A percentile compares a stretch with the other conserved stretches of the same genome.
Evolutionary conservation across 2,113 vertebrate species (phyloP).

Genomic region (Motacilla alba): DNA sequence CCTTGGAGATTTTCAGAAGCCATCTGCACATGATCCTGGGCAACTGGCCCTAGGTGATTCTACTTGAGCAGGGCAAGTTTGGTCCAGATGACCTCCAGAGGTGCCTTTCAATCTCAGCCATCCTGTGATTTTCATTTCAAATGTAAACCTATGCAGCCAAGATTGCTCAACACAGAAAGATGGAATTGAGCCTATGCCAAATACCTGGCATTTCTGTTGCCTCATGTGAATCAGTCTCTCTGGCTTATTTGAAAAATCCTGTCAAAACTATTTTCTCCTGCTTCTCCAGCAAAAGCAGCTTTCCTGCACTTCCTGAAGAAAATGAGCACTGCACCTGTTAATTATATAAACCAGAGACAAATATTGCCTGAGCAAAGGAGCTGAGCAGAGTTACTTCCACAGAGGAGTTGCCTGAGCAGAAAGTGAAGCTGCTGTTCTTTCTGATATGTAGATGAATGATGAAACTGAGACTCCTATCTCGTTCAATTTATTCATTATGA

Average conservation of each 20-base stretch:
- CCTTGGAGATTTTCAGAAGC: background rate
- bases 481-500: background rate
- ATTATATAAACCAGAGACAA: background rate
- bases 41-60: background rate
- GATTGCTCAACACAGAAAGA: background rate
- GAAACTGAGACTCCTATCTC: background rate
- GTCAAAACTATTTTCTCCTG: background rate
- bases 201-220: background rate
- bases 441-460: background rate
- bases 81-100: background rate
- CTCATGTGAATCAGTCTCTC: background rate
- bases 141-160: background rate
- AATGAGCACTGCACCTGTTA: background rate
- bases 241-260: background rate
- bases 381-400: background rate
- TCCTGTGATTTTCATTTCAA: background rate
- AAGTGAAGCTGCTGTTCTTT: background rate
- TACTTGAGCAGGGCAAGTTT: background rate
- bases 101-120: background rate
- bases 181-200: background rate
- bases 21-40: rapidly evolving
- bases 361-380: background rate
- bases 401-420: background rate
- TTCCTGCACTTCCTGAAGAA: background rate
- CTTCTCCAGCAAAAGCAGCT: background rate